Conservation (phyloP, 2,113 vertebrate species). For the Dermatemys mawii region DNA sequence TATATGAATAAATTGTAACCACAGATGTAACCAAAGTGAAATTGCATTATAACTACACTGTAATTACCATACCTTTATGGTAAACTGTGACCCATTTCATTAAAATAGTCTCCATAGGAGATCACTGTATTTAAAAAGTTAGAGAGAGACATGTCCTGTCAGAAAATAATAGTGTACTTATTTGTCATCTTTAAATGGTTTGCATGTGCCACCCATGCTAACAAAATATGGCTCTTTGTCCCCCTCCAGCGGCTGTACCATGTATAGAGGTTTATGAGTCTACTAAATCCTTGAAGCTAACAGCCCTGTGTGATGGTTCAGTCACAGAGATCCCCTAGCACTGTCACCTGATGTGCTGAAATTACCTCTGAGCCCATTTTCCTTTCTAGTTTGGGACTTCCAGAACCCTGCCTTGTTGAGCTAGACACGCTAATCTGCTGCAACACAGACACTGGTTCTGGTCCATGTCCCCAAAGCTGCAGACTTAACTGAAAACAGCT, state of each 20-base stretch:
- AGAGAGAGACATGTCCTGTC: background rate
- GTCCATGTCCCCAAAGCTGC: no score
- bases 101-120: background rate
- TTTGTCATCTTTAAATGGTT: background rate
- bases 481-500: no score
- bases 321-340: no score
- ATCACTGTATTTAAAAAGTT: background rate
- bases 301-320: background rate
- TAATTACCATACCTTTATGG: background rate
- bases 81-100: background rate
- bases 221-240: background rate
- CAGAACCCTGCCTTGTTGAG: no score
- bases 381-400: no score
- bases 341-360: no score
- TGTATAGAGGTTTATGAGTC: background rate
- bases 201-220: background rate
- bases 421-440: no score
- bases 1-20: background rate
- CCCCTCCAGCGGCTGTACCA: background rate
- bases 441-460: no score
- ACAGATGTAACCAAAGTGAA: background rate
- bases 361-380: no score
- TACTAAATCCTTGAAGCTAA: background rate
- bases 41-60: background rate
- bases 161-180: background rate